Percentiles rank a stretch among this genome's conserved stretches.
Evolutionary conservation across 2,113 vertebrate genomes (phyloP).

Genomic region (Probosciger aterrimus): DNA sequence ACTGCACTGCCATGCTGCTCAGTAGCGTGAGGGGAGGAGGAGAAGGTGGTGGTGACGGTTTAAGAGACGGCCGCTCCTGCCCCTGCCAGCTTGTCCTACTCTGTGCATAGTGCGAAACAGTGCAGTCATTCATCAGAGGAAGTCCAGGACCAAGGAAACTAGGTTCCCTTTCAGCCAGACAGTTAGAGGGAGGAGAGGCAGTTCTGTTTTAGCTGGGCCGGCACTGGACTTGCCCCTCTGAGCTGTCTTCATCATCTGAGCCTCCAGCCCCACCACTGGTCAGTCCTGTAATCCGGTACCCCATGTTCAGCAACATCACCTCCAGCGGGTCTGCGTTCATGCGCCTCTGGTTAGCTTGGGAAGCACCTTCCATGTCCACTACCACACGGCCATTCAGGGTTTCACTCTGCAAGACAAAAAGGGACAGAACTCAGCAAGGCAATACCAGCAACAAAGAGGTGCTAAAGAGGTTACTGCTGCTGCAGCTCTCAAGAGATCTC

Average conservation of each 20-base stretch:
- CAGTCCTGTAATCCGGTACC: constrained; percentile 96
- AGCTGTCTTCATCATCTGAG: constrained; percentile 93
- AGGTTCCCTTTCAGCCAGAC: constrained; percentile 71
- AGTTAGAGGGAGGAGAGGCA: constrained; percentile 59
- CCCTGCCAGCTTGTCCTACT: constrained; percentile 62
- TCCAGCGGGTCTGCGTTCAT: constrained; percentile 97
- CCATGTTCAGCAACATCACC: constrained; percentile 99
- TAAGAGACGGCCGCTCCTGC: constrained; percentile 47
- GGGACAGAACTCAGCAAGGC: background rate
- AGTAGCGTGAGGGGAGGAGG: constrained; percentile 59
- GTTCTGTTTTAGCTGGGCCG: constrained; percentile 88
- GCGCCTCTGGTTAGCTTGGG: constrained; percentile 94
- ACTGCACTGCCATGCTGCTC: constrained; percentile 62
- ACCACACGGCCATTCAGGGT: constrained; percentile 89
- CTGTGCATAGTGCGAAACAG: constrained; percentile 72
- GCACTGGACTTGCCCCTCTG: constrained; percentile 96
- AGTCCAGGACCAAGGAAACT: constrained; percentile 68
- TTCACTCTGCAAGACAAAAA: constrained; percentile 77
- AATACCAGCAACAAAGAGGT: background rate
- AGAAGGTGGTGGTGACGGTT: constrained; percentile 37
- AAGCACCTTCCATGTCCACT: constrained; percentile 96
- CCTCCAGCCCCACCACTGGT: constrained; percentile 85
- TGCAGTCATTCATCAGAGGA: constrained; percentile 69
- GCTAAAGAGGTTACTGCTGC: background rate
- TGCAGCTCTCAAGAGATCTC: background rate